phyloP scores from a whole-genome alignment of 92 coral and sea anemone genomes.

The Palythoa heliodiscus region DNA sequence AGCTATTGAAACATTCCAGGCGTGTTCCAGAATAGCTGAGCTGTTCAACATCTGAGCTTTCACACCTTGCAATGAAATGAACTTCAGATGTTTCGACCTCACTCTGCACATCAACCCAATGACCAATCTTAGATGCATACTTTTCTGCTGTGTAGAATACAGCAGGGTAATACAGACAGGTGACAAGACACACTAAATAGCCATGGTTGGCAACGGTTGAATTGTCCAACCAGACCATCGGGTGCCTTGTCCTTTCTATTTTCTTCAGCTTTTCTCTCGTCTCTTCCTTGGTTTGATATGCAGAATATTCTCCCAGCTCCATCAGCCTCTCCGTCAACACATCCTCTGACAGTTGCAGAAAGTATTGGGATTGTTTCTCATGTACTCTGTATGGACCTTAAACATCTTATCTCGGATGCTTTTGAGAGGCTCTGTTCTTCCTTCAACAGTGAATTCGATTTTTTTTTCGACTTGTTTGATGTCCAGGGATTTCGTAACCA shows the following conservation, averaged over 20 bases:
- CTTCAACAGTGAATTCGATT: too few relatives aligned
- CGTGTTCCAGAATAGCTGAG: neutral
- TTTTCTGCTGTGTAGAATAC: constrained; percentile 42
- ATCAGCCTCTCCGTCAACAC: constrained; percentile 13
- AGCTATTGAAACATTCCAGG: too few relatives aligned
- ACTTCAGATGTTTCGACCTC: constrained; percentile 50
- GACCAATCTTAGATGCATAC: constrained; percentile 33
- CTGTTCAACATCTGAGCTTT: too few relatives aligned
- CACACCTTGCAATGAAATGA: neutral
- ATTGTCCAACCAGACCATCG: too few relatives aligned
- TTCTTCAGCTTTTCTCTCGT: constrained; percentile 25
- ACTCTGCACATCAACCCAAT: constrained; percentile 36
- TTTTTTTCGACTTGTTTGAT: neutral
- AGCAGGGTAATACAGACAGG: constrained; percentile 47
- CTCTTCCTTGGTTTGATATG: constrained; percentile 26
- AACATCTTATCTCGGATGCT: constrained; percentile 37
- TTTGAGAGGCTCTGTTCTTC: constrained; percentile 49
- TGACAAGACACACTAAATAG: neutral
- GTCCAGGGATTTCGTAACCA: constrained; percentile 2
- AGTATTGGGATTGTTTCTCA: constrained; percentile 35
- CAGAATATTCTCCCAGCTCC: constrained; percentile 20
- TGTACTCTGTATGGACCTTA: constrained; percentile 13
- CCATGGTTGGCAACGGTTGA: too few relatives aligned
- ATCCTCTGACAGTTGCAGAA: neutral
- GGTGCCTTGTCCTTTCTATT: constrained; percentile 39